phyloP scores from a whole-genome alignment of 1,140 invertebrate species.

The Drosophila triauraria region DNA sequence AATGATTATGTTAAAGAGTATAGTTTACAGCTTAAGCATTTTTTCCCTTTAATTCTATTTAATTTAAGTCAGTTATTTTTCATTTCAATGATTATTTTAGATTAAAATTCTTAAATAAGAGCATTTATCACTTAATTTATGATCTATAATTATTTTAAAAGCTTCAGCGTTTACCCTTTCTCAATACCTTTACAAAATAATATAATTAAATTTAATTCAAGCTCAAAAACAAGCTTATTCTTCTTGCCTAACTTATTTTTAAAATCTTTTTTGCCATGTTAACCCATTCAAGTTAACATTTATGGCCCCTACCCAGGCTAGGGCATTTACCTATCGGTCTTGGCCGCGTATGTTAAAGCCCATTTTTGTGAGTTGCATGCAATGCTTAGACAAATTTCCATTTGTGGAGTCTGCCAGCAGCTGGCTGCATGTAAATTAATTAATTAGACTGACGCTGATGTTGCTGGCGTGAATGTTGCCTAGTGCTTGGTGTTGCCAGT shows the following conservation, averaged over 20 bases:
- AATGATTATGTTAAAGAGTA: too few species aligned
- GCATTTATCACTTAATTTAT: not conserved
- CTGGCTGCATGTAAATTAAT: slow-evolving; percentile 75
- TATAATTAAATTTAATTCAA: too few species aligned
- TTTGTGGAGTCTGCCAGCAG: slow-evolving; percentile 25
- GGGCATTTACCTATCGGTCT: slow-evolving; percentile 29
- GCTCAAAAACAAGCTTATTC: not conserved
- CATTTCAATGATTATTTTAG: not conserved
- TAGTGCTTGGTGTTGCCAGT: slow-evolving; percentile 1
- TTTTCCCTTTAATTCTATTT: too few species aligned
- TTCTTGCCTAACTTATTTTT: too few species aligned
- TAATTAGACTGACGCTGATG: slow-evolving; percentile 66
- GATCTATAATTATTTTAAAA: not conserved
- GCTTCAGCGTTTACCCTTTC: not conserved
- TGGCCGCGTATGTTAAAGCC: not conserved
- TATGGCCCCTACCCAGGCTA: slow-evolving; percentile 1
- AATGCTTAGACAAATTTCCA: slow-evolving; percentile 71
- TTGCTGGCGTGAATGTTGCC: slow-evolving; percentile 15
- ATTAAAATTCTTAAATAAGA: not conserved
- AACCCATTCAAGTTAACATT: not conserved
- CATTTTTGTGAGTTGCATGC: slow-evolving; percentile 62
- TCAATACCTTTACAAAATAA: not conserved
- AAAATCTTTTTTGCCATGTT: too few species aligned
- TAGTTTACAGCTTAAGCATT: too few species aligned
- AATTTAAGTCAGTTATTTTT: not conserved